A percentile compares a stretch with the other conserved stretches of the same genome.
phyloP scores from a whole-genome alignment of 2,888 invertebrate genomes.

The Nomada goodeniana region DNA sequence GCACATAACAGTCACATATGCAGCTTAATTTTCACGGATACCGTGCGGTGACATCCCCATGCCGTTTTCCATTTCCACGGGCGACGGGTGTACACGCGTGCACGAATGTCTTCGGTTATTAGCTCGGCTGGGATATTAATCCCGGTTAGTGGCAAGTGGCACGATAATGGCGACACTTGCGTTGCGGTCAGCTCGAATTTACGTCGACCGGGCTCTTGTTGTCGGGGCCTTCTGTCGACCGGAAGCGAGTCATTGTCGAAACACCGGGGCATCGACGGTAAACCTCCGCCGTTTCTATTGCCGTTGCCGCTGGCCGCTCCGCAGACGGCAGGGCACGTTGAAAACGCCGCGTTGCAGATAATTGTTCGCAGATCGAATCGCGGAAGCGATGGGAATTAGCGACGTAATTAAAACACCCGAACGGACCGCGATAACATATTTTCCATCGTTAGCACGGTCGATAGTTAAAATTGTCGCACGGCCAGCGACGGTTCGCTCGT shows the following conservation, averaged over 20 bases:
- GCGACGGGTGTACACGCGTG: conserved; percentile 6
- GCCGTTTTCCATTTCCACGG: conserved; percentile 31
- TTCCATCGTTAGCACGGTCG: conserved; percentile 23
- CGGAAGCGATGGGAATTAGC: conserved; percentile 23
- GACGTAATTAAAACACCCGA: conserved; percentile 32
- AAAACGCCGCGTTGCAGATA: conserved; percentile 24
- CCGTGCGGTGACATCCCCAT: conserved; percentile 25
- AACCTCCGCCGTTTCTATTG: not conserved
- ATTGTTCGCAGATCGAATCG: conserved; percentile 27
- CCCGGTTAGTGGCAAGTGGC: conserved; percentile 62
- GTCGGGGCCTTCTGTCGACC: conserved; percentile 25
- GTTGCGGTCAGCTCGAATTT: conserved; percentile 62
- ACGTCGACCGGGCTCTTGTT: conserved; percentile 44
- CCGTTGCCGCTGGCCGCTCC: not conserved
- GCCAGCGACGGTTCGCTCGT: not conserved
- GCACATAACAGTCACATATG: not conserved
- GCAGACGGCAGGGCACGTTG: not conserved
- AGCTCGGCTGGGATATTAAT: conserved; percentile 64
- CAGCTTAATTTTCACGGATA: not conserved
- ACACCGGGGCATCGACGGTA: conserved; percentile 22
- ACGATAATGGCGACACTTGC: conserved; percentile 63
- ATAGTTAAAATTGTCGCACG: conserved; percentile 30
- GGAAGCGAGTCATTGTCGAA: conserved; percentile 35
- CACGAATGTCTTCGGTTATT: conserved; percentile 62
- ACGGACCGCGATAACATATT: conserved; percentile 26